Evolutionary conservation across 35 echinoderm and acorn worm species (phyloP), one percentile per base, ranked within the genome.

Genomic region (Nesometra sesokonis): DNA sequence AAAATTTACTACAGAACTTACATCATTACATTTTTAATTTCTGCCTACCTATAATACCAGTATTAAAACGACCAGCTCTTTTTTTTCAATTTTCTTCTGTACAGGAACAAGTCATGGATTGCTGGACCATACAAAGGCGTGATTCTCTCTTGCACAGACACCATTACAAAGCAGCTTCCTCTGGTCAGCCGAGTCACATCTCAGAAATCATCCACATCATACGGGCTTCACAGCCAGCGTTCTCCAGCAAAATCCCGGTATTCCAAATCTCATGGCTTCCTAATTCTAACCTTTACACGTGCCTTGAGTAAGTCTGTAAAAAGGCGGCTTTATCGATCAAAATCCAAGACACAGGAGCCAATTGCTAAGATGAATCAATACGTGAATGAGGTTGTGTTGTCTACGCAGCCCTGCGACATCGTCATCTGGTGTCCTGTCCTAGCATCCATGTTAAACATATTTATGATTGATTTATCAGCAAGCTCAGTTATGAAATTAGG

Each of bases 401-500:
- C 92, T 17, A 79, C 89, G 21, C 93, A 90, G 19, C 89, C 96
- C 0, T 89, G 92, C 78, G 96, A 99, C 47, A 27, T 92, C 31
- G 86, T 99, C 0, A 4, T 92, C 27, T 99, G 96, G 96, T 99
- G 93, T 78, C 96, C 96, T 0, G 83, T 99, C 0, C 19, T 94
- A 21, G 87, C 85, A 23, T 86, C 88, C 13, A 85, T 89, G 34
- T 32, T 93, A 33, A 84, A 89, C 9, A 78, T 93, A 0, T 87
- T 93, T 19, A 37, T 67, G 30, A 57, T 83, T 19, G 52, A 67
- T 67, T 67, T 67, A 27, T 67, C 52, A 19, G 1, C 52, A 67
- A 67, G 52, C 23, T 67, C 52, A 17, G 0, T 27, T 67, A 11
- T 11, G 2, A 11, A 67, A 27, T 11, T 1, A 19, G 52, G 23